Evolutionary conservation across 2,888 invertebrate genomes (phyloP).

Genomic region (Tenthredo distinguenda): DNA sequence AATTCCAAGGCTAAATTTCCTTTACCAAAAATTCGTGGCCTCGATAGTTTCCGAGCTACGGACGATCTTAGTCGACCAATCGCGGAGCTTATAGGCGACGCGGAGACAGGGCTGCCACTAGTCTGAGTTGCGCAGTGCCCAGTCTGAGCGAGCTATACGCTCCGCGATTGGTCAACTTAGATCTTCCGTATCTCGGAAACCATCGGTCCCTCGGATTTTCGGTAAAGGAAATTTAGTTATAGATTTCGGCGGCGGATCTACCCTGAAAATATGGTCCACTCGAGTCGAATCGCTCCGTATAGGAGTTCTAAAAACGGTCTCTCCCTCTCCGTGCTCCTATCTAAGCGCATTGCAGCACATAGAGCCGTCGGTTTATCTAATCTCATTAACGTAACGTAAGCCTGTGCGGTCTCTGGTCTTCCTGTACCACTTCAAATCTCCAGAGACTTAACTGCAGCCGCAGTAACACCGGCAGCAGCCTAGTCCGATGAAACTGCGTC

Average conservation of each 20-base stretch:
- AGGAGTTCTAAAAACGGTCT: background rate
- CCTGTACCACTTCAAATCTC: constrained; percentile 15
- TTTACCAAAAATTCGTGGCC: background rate
- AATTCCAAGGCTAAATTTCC: too few species aligned
- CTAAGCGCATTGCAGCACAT: background rate
- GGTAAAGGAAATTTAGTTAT: too few species aligned
- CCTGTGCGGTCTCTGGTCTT: constrained; percentile 25
- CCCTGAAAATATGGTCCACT: too few species aligned
- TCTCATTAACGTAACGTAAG: background rate
- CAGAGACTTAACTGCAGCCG: background rate
- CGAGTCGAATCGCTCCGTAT: background rate
- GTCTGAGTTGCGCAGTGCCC: too few species aligned
- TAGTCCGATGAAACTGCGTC: background rate
- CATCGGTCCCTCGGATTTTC: too few species aligned
- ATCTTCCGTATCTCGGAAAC: too few species aligned
- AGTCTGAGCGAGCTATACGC: too few species aligned
- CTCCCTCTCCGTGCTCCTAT: background rate
- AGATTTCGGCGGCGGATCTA: too few species aligned
- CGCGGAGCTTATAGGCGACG: too few species aligned
- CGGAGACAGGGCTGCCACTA: too few species aligned
- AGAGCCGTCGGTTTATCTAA: constrained; percentile 4
- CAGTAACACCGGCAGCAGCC: background rate
- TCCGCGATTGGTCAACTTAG: too few species aligned
- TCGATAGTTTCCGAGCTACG: background rate
- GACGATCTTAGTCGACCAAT: too few species aligned